These are phyloP conservation scores for Drosophila pseudoananassae DNA, from an alignment of 1,140 invertebrate species.

Conservation along the genomic window DNA sequence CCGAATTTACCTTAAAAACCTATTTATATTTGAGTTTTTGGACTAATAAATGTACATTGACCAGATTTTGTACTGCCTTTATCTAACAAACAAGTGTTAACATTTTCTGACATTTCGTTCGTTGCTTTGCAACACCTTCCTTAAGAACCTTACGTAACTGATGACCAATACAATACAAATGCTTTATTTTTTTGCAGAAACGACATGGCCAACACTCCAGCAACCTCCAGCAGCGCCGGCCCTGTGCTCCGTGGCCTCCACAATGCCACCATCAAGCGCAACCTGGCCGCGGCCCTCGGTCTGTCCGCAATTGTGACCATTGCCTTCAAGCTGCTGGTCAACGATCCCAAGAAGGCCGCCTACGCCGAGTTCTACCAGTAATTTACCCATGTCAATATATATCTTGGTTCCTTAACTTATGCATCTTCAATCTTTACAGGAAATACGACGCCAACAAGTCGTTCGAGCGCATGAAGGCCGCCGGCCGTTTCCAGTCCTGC, in stretches of 20 bases:
- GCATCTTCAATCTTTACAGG: slow-evolving; percentile 75
- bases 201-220: slow-evolving; percentile 75
- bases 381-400: background rate
- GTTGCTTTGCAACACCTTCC: background rate
- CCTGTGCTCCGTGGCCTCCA: slow-evolving; percentile 81
- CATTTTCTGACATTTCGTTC: background rate
- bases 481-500: slow-evolving; percentile 85
- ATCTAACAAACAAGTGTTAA: background rate
- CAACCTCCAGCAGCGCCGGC: slow-evolving; percentile 66
- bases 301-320: slow-evolving; percentile 69
- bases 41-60: background rate
- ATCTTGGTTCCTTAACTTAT: background rate
- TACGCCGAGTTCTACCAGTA: slow-evolving; percentile 87
- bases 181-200: slow-evolving; percentile 22
- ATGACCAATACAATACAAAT: slow-evolving; percentile 24
- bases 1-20: slow-evolving; percentile 3
- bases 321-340: slow-evolving; percentile 72
- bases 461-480: slow-evolving; percentile 85
- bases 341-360: slow-evolving; percentile 84
- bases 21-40: background rate
- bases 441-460: slow-evolving; percentile 86
- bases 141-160: slow-evolving; percentile 65
- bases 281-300: slow-evolving; percentile 76
- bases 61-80: rapidly evolving
- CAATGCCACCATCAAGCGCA: slow-evolving; percentile 82